phyloP scores from a whole-genome alignment of 1,140 invertebrate species.

The Caenorhabditis latens region DNA sequence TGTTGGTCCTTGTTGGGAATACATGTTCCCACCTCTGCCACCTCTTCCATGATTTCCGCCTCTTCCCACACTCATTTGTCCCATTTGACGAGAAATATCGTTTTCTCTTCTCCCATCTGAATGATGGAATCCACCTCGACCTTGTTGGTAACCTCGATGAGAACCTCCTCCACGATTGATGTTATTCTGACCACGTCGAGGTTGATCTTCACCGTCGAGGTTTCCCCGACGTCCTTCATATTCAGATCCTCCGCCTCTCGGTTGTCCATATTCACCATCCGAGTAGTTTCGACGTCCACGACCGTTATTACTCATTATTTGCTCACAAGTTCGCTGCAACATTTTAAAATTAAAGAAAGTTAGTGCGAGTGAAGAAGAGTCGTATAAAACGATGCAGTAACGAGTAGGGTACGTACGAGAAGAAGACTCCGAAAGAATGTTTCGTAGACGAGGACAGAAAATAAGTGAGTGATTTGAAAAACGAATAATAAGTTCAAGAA shows the following conservation, averaged over 20 bases:
- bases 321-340: slow-evolving; percentile 91
- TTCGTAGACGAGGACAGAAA: no score
- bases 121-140: neutral
- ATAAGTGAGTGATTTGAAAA: no score
- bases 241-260: no score
- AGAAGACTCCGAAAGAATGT: no score
- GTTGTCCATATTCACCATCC: slow-evolving; percentile 80
- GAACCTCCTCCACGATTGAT: neutral
- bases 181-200: neutral
- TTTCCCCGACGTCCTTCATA: neutral
- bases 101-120: no score
- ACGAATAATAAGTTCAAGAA: no score
- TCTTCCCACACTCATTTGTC: neutral
- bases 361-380: no score
- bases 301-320: slow-evolving; percentile 90
- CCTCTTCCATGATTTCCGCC: neutral
- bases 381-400: no score
- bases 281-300: slow-evolving; percentile 93
- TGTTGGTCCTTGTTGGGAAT: neutral
- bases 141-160: neutral
- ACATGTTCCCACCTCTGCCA: neutral
- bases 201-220: neutral
- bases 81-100: neutral
- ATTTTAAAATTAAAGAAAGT: slow-evolving; percentile 90
- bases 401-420: no score